These are phyloP conservation scores for Drosophila auraria DNA, from an alignment of 1,140 invertebrate species.

Conservation along the genomic window DNA sequence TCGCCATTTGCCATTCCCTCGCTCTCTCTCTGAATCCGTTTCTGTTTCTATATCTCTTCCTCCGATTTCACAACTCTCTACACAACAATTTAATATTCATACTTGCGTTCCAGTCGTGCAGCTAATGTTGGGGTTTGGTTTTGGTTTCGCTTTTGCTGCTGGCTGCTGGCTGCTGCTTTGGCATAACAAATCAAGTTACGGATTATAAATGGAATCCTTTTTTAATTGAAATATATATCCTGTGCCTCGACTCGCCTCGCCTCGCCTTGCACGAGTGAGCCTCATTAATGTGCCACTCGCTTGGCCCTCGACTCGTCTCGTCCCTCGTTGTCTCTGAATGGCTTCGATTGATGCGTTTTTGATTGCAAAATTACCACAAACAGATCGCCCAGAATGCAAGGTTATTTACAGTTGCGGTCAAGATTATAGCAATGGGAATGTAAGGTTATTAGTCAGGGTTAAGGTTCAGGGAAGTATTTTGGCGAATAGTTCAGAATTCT, in stretches of 20 bases:
- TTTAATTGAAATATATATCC: slow-evolving; percentile 80
- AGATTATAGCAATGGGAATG: neutral
- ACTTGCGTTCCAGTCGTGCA: slow-evolving; percentile 76
- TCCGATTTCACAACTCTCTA: slow-evolving; percentile 70
- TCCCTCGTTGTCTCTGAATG: slow-evolving; percentile 15
- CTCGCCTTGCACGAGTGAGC: slow-evolving; percentile 36
- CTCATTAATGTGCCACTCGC: slow-evolving; percentile 68
- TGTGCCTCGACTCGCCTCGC: slow-evolving; percentile 25
- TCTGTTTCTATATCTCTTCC: slow-evolving; percentile 5
- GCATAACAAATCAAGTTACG: slow-evolving; percentile 74
- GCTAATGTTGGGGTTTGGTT: slow-evolving; percentile 66
- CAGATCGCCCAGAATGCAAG: slow-evolving; percentile 58
- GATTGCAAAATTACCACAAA: slow-evolving; percentile 81
- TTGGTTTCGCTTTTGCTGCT: slow-evolving; percentile 28
- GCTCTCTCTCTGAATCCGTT: neutral
- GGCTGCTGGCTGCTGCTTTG: slow-evolving; percentile 38
- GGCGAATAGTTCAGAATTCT: too few relatives aligned
- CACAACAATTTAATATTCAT: slow-evolving; percentile 81
- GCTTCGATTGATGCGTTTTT: slow-evolving; percentile 81
- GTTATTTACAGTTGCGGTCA: slow-evolving; percentile 10
- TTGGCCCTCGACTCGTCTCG: neutral
- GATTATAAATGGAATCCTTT: slow-evolving; percentile 79
- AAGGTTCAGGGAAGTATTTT: neutral
- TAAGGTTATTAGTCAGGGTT: neutral
- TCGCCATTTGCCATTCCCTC: slow-evolving; percentile 50